A percentile compares a stretch with the other conserved stretches of the same genome.
Conservation (phyloP, 2,113 vertebrate genomes). For the Sterna hirundo region DNA sequence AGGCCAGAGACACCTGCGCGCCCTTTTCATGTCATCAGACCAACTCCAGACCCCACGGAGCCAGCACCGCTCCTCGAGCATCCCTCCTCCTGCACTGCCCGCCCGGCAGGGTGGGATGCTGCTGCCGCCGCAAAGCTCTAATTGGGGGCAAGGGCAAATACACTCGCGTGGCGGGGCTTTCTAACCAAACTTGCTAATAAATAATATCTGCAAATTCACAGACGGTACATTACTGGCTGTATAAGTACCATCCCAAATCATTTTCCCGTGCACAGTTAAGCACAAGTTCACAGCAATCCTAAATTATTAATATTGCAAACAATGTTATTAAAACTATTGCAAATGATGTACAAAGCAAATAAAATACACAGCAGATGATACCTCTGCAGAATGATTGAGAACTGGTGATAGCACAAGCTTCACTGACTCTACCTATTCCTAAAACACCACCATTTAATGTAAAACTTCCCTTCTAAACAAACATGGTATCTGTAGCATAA, state of each 20-base stretch:
- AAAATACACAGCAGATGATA: background rate
- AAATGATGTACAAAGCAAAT: background rate
- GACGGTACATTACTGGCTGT: background rate
- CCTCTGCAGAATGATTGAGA: background rate
- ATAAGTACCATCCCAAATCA: background rate
- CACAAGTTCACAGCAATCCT: background rate
- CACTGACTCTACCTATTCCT: background rate
- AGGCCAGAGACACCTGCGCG: background rate
- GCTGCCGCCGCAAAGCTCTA: background rate
- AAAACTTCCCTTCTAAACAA: background rate
- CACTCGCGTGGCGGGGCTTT: background rate
- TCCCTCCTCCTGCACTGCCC: fast-evolving
- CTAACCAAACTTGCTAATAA: background rate
- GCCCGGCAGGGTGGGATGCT: fast-evolving
- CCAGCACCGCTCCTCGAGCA: fast-evolving
- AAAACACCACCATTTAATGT: background rate
- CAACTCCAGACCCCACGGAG: fast-evolving
- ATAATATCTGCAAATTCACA: background rate
- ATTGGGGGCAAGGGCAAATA: background rate
- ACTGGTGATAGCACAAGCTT: background rate
- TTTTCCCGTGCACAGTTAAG: background rate
- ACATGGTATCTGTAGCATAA: background rate
- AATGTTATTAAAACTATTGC: background rate
- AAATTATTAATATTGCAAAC: background rate
- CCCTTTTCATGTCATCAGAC: background rate